These are phyloP conservation scores for Hepsetus odoe DNA, from an alignment of 2,113 vertebrate species.

Conservation along the genomic window DNA sequence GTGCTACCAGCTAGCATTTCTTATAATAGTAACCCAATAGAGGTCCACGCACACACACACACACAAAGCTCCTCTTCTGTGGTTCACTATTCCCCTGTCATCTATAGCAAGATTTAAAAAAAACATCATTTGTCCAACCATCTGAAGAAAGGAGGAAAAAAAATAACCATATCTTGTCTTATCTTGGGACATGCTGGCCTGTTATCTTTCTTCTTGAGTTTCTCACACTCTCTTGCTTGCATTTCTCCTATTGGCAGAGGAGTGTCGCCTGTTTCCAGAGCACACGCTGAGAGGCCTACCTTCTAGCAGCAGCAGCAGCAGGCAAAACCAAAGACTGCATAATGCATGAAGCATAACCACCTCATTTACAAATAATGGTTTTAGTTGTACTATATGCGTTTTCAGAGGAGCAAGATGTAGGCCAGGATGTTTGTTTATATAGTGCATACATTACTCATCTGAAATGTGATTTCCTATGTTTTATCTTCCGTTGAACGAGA, in stretches of 20 bases:
- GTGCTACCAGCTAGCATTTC: conserved; percentile 42
- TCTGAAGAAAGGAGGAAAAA: conserved; percentile 14
- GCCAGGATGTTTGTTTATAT: conserved; percentile 16
- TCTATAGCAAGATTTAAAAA: conserved; percentile 12
- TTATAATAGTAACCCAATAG: not conserved
- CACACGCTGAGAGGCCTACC: not conserved
- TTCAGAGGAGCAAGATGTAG: conserved; percentile 25
- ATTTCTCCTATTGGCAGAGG: conserved; percentile 26
- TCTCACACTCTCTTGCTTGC: conserved; percentile 21
- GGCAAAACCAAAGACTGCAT: conserved; percentile 13
- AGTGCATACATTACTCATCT: conserved; percentile 6
- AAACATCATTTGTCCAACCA: conserved; percentile 15
- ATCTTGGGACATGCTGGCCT: conserved; percentile 34
- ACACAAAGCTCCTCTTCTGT: not conserved
- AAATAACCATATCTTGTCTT: conserved; percentile 39
- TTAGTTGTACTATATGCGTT: not conserved
- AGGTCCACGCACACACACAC: not conserved
- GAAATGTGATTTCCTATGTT: conserved; percentile 13
- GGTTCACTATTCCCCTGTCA: conserved; percentile 25
- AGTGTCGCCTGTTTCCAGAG: conserved; percentile 5
- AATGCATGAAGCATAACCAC: conserved; percentile 14
- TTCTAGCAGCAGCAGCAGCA: conserved; percentile 15
- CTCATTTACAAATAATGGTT: conserved; percentile 27
- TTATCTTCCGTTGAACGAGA: not conserved
- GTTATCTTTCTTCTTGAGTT: conserved; percentile 51